Conservation (phyloP, 2,113 vertebrate species). For the Illadopsis cleaveri region DNA sequence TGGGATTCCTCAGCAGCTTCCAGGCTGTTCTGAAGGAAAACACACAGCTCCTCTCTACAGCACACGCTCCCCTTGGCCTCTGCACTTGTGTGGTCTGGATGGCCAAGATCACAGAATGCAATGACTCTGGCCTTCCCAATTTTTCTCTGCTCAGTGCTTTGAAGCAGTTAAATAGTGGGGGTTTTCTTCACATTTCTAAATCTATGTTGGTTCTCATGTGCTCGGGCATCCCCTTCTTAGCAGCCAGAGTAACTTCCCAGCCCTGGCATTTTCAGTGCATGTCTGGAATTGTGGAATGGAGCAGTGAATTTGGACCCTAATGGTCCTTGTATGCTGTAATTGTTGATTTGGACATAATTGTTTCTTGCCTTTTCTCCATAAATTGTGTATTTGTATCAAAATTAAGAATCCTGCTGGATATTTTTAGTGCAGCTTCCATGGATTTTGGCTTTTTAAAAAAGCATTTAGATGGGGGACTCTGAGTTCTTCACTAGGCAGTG, state of each 20-base stretch:
- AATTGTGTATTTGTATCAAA: not conserved
- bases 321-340: not conserved
- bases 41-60: not conserved
- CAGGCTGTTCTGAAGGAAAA: not conserved
- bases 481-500: not conserved
- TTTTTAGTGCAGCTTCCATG: not conserved
- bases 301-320: not conserved
- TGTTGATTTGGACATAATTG: accelerated
- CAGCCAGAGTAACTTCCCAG: not conserved
- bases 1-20: not conserved
- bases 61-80: accelerated
- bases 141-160: not conserved
- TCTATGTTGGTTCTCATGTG: not conserved
- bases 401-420: not conserved
- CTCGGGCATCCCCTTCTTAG: not conserved
- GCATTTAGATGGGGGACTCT: not conserved
- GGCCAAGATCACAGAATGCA: not conserved
- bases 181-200: not conserved
- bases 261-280: not conserved
- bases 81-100: not conserved
- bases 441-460: not conserved
- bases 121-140: not conserved
- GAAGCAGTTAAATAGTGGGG: not conserved
- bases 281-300: not conserved
- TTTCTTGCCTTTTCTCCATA: not conserved